Conservation (phyloP, 1,140 invertebrate species). For the Scaptomyza montana region DNA sequence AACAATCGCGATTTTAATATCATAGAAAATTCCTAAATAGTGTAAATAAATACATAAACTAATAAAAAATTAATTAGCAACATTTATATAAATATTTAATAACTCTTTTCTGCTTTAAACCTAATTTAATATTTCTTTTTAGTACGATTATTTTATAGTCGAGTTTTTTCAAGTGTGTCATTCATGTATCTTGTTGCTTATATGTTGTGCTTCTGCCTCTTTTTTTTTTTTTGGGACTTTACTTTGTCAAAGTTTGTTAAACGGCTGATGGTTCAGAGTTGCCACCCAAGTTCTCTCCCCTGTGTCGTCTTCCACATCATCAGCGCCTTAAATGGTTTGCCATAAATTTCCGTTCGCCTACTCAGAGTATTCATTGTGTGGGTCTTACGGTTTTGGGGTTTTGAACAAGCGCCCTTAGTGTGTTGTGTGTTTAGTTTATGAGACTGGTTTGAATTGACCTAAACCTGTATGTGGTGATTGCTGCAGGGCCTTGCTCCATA, state of each 20-base stretch:
- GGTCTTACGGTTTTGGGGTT: background rate
- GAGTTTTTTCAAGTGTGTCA: background rate
- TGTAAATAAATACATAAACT: no score
- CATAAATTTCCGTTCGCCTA: constrained; percentile 73
- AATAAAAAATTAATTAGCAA: no score
- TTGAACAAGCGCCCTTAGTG: constrained; percentile 12
- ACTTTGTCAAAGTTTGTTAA: constrained; percentile 38
- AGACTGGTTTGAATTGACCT: constrained; percentile 41
- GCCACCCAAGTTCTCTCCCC: constrained; percentile 41
- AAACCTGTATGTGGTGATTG: constrained; percentile 27
- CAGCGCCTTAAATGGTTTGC: constrained; percentile 78
- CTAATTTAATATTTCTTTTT: no score
- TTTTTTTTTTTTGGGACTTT: constrained; percentile 10
- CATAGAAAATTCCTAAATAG: no score
- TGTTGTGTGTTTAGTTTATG: constrained; percentile 22
- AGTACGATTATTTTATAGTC: constrained; percentile 13
- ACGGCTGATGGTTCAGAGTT: constrained; percentile 26
- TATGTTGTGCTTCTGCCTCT: constrained; percentile 6
- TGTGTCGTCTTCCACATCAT: constrained; percentile 74
- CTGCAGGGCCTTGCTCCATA: constrained; percentile 38
- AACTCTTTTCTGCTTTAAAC: background rate
- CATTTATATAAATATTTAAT: no score
- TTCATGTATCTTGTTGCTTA: constrained; percentile 1
- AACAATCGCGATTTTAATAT: no score
- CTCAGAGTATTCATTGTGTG: constrained; percentile 5